Evolutionary conservation across 2,888 invertebrate species (phyloP), one percentile per base, ranked within the genome.

Genomic region (Melipona bicolor): DNA sequence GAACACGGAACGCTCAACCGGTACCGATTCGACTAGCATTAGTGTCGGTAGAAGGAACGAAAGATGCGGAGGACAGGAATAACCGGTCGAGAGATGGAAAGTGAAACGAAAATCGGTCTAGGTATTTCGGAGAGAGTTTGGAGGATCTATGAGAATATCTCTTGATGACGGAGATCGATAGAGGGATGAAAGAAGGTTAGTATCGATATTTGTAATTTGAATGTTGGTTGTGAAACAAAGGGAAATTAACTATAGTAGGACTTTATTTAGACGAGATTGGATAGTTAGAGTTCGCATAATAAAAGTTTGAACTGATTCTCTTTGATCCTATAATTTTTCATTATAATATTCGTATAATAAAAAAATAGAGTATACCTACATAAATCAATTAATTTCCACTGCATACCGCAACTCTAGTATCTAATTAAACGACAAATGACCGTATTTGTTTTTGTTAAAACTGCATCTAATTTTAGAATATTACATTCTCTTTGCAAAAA

Each of bases 21-120:
- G 67, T 64, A 77, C 77, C 76, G 74, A 64, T 81, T 81, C 64
- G n/a, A 77, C 62, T 69, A 81, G 75, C 83, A 83, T 85, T 85
- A 81, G 65, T 81, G 21, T 65, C 27, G 70, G 24, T 15, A 67
- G 65, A 61, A 69, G 73, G 68, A 65, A 21, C 52, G 61, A 54
- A 32, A 73, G 43, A 24, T 19, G 72, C 27, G 56, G 4, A 21
- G 36, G 9, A 36, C 61, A 59, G 59, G 68, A 69, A 71, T 43
- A 72, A 54, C 32, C 52, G 74, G 21, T 9, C 54, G 69, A 49
- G n/a, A 73, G 62, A 54, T 59, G 36, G 52, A 71, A 78, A 76
- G 62, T 43, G 54, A 76, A 76, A 84, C 50, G 54, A 59, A 65
- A 76, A 61, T n/a, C 11, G 9, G 36, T 21, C 11, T 11, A 21